A percentile compares a stretch with the other conserved stretches of the same genome.
Evolutionary conservation across 2,797 vertebrate genomes (phyloP).

Genomic region (Moxostoma hubbsi): DNA sequence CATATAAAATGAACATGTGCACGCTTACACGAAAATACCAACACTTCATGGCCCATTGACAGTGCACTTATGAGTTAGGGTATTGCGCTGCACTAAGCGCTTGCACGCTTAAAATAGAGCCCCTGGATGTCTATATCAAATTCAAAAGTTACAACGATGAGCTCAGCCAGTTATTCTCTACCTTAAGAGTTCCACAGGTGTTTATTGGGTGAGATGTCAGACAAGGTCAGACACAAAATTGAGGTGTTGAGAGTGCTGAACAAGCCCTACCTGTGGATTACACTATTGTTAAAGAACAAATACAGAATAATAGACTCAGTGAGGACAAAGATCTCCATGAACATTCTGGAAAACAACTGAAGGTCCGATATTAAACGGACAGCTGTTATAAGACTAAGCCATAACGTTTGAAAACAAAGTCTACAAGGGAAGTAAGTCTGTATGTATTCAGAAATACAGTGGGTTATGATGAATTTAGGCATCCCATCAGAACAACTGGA

Average conservation of each 20-base stretch:
- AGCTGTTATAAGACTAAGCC: slow-evolving; percentile 5
- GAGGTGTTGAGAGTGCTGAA: slow-evolving; percentile 36
- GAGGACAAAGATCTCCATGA: slow-evolving; percentile 13
- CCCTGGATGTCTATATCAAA: not conserved
- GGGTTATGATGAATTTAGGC: slow-evolving; percentile 14
- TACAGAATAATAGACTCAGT: slow-evolving; percentile 3
- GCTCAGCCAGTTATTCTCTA: slow-evolving; percentile 25
- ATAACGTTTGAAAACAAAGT: not conserved
- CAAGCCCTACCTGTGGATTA: slow-evolving; percentile 39
- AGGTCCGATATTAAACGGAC: not conserved
- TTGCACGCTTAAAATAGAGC: too few species aligned
- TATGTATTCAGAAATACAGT: slow-evolving; percentile 27
- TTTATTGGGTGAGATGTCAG: slow-evolving; percentile 39
- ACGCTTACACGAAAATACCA: too few species aligned
- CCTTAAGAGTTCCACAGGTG: slow-evolving; percentile 5
- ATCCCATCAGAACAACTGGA: slow-evolving; percentile 28
- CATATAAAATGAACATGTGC: too few species aligned
- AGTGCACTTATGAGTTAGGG: too few species aligned
- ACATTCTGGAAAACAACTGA: slow-evolving; percentile 16
- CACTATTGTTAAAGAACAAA: slow-evolving; percentile 26
- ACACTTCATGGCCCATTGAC: too few species aligned
- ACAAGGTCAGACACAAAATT: slow-evolving; percentile 28
- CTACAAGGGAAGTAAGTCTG: slow-evolving; percentile 11
- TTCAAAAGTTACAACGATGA: slow-evolving; percentile 6
- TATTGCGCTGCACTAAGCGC: too few species aligned